Evolutionary conservation across 2,888 invertebrate species (phyloP), one percentile per base, ranked within the genome.

Genomic region (Chironomus tentans): DNA sequence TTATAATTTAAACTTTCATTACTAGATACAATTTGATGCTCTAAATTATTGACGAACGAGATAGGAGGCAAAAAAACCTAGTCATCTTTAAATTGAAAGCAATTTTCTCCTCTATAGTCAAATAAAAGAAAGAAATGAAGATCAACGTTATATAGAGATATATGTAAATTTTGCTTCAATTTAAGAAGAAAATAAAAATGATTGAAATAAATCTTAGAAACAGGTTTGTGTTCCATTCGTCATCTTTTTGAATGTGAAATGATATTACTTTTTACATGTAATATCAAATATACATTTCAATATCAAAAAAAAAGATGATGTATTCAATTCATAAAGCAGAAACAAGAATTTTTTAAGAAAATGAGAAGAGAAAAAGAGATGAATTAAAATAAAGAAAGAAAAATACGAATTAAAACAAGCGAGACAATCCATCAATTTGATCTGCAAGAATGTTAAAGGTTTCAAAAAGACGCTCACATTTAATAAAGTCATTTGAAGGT

Each of bases 351-450:
- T 4, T 62, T 62, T 22, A 13, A 21, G 21, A 65, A 21, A 24
- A 21, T 65, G 65, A 21, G 65, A 18, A 24, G 21, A 65, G 21
- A 21, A 65, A 22, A 24, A 13, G 24, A 65, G 65, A 65, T 65
- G 65, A 65, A 65, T 24, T 21, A 13, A 65, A 65, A 68, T 65
- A 13, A 74, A 46, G 48, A 68, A 74, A 62, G n/a, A 65, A 22
- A 74, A 68, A 68, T 62, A 68, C 74, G 62, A 74, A 65, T 68
- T 68, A 74, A 62, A 62, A 68, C 62, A 74, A 73, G 22, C 72
- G 72, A 73, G 74, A 74, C 74, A 74, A 74, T 74, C 74, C 74
- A 74, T 68, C 74, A 74, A 74, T 62, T 72, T 72, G 72, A 74
- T 65, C 74, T 65, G 38, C 70, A 68, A 38, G 68, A 28, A 24